These are phyloP conservation scores for Disparrhopalites patrizii DNA, from an alignment of 2,888 invertebrate species.

Conservation along the genomic window DNA sequence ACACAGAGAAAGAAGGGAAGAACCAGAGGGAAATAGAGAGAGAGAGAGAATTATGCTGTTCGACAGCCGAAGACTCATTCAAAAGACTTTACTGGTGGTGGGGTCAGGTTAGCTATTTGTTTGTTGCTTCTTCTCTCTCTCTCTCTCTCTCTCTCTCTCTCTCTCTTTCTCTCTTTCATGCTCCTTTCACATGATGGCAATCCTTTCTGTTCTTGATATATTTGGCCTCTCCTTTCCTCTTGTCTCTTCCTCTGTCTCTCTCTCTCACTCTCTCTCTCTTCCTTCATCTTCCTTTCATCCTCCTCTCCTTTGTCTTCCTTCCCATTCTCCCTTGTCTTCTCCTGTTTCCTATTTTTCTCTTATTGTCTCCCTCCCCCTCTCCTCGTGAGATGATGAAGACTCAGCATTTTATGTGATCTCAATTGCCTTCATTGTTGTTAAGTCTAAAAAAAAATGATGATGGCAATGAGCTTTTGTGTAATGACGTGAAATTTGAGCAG, in stretches of 20 bases:
- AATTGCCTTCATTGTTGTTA: constrained; percentile 23
- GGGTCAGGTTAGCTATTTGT: not conserved
- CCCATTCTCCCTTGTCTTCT: not conserved
- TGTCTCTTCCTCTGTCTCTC: constrained; percentile 14
- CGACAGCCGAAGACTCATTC: too few relatives aligned
- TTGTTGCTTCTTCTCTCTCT: constrained; percentile 10
- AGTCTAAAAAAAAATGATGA: constrained; percentile 20
- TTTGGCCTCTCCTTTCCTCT: constrained; percentile 19
- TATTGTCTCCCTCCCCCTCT: not conserved
- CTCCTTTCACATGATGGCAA: too few relatives aligned
- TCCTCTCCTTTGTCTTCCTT: not conserved
- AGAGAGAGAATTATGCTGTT: not conserved
- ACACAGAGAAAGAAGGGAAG: not conserved
- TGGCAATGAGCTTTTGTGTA: constrained; percentile 18
- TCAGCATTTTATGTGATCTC: constrained; percentile 23
- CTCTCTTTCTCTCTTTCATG: too few relatives aligned
- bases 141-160: constrained; percentile 25
- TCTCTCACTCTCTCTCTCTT: too few relatives aligned
- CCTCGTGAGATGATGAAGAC: too few relatives aligned
- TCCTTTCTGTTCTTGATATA: constrained; percentile 3
- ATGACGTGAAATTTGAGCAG: constrained; percentile 31
- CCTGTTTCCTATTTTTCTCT: not conserved
- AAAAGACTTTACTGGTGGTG: not conserved
- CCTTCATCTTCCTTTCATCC: not conserved
- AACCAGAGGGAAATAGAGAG: too few relatives aligned